These are phyloP conservation scores for Caenorhabditis inopinata DNA, from an alignment of 1,140 invertebrate species.

Conservation along the genomic window DNA sequence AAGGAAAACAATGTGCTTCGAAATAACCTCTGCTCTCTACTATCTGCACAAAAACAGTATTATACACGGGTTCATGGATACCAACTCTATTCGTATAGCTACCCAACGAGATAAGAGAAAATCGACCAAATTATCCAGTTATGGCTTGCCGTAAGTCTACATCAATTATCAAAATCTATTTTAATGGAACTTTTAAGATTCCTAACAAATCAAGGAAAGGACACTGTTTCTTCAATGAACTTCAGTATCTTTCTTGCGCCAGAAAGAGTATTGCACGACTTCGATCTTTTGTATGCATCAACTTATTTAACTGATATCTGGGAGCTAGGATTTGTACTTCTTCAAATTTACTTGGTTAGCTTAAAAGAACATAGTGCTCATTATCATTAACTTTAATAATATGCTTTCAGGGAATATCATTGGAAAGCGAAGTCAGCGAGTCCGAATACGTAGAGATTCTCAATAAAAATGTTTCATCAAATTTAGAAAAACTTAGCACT, in stretches of 20 bases:
- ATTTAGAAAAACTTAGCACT: neutral
- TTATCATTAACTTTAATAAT: neutral
- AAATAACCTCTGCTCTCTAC: neutral
- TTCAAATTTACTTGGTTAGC: constrained; percentile 31
- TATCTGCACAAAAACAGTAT: neutral
- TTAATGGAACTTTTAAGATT: neutral
- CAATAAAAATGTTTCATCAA: neutral
- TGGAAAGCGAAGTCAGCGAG: neutral
- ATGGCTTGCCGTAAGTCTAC: constrained; percentile 22
- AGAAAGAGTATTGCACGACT: constrained; percentile 1
- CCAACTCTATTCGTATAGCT: neutral
- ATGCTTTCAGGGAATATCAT: constrained; percentile 4
- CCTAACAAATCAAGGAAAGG: constrained; percentile 1
- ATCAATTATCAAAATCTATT: neutral
- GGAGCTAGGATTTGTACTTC: constrained; percentile 37
- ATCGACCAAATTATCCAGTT: neutral
- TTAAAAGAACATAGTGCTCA: too few species aligned
- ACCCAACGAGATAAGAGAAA: neutral
- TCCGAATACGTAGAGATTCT: neutral
- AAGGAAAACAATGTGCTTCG: neutral
- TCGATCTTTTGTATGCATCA: neutral
- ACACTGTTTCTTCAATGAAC: neutral
- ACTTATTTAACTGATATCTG: constrained; percentile 32
- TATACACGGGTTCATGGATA: neutral
- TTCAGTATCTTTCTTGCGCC: neutral